Evolutionary conservation across 2,113 vertebrate genomes (phyloP).

Genomic region (Macrotus californicus): DNA sequence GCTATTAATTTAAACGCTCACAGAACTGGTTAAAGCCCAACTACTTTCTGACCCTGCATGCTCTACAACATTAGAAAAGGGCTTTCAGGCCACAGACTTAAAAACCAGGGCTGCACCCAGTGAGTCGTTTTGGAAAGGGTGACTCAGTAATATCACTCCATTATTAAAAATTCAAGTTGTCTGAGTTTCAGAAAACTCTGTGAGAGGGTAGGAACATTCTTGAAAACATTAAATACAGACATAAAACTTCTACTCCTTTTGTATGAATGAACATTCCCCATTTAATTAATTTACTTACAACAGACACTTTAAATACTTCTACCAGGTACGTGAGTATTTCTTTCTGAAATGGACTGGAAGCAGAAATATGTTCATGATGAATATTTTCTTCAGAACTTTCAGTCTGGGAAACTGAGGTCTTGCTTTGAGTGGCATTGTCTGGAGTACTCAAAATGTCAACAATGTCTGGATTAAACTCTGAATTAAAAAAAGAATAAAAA

Average conservation of each 20-base stretch:
- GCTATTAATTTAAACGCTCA: background rate
- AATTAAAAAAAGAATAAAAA: constrained; percentile 52
- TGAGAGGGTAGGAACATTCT: background rate
- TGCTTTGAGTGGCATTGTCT: constrained; percentile 83
- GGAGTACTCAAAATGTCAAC: constrained; percentile 89
- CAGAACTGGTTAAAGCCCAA: background rate
- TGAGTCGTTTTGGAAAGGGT: background rate
- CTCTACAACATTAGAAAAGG: background rate
- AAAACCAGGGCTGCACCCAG: background rate
- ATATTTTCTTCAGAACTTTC: constrained; percentile 84
- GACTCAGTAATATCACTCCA: background rate
- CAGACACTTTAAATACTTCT: constrained; percentile 89
- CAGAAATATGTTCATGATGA: constrained; percentile 76
- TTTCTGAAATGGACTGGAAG: constrained; percentile 90
- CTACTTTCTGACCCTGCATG: background rate
- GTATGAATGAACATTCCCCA: background rate
- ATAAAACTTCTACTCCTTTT: background rate
- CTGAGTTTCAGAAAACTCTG: background rate
- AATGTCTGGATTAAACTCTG: constrained; percentile 86
- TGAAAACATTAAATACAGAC: background rate
- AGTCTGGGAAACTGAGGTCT: constrained; percentile 75
- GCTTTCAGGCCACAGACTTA: background rate
- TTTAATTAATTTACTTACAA: constrained; percentile 82
- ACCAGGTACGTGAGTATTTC: constrained; percentile 91
- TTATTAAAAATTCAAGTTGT: constrained; percentile 5